Conservation (phyloP, 2,888 invertebrate genomes). For the Eupithecia centaureata region DNA sequence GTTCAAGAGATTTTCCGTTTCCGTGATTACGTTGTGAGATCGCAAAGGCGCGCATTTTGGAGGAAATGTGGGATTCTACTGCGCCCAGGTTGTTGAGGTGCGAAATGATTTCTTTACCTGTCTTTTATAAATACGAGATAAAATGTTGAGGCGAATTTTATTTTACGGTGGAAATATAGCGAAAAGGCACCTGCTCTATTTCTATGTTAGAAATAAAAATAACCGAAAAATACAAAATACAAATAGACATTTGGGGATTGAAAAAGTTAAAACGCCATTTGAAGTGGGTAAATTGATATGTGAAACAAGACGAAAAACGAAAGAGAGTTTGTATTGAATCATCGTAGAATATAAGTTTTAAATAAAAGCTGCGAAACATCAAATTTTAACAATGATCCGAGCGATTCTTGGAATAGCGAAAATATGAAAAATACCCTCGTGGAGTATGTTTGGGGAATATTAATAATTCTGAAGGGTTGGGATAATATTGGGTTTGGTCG, state of each 20-base stretch:
- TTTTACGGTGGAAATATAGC: neutral
- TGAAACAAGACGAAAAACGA: neutral
- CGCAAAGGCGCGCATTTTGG: slow-evolving; percentile 39
- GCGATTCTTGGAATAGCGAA: slow-evolving; percentile 28
- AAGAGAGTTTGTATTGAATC: neutral
- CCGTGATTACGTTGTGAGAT: slow-evolving; percentile 39
- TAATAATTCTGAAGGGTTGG: slow-evolving; percentile 66
- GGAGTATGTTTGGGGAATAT: slow-evolving; percentile 55
- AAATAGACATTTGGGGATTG: neutral
- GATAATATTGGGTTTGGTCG: slow-evolving; percentile 58
- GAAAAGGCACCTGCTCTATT: neutral
- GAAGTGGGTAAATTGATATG: neutral
- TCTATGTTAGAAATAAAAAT: neutral
- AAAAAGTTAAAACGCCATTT: neutral
- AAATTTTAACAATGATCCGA: slow-evolving; percentile 1
- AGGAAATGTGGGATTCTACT: slow-evolving; percentile 41
- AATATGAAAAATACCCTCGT: slow-evolving; percentile 60
- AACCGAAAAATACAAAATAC: no score
- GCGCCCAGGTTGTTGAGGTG: slow-evolving; percentile 37
- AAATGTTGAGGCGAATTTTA: slow-evolving; percentile 8
- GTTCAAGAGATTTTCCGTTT: slow-evolving; percentile 17
- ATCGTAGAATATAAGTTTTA: neutral
- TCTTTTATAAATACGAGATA: slow-evolving; percentile 29
- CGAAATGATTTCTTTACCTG: slow-evolving; percentile 41
- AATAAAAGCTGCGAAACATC: slow-evolving; percentile 4